Evolutionary conservation across 2,888 invertebrate genomes (phyloP).

Genomic region (Eristalis pertinax): DNA sequence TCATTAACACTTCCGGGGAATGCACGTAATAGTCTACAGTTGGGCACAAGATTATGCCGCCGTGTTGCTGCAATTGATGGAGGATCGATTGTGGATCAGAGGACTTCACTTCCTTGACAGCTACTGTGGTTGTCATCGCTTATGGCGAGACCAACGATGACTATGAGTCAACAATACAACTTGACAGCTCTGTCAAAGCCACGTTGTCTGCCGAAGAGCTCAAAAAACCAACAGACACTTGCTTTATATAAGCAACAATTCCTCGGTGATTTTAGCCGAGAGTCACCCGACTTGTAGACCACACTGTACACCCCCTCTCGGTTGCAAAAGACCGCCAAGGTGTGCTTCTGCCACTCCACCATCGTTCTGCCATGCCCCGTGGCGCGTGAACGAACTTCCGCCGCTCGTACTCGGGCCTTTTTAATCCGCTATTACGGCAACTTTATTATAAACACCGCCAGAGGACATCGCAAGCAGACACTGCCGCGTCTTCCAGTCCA

Average conservation of each 20-base stretch:
- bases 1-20: neutral
- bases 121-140: too few species aligned
- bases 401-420: conserved; percentile 44
- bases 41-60: neutral
- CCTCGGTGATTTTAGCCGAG: too few species aligned
- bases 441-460: conserved; percentile 54
- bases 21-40: neutral
- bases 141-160: too few species aligned
- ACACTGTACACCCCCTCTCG: neutral
- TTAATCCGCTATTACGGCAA: conserved; percentile 27
- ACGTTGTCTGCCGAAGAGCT: too few species aligned
- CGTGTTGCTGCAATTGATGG: neutral
- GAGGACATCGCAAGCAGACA: conserved; percentile 39
- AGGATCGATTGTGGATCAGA: neutral
- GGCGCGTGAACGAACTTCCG: conserved; percentile 34
- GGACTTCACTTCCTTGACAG: too few species aligned
- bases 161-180: too few species aligned
- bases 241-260: too few species aligned
- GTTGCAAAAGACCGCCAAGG: neutral
- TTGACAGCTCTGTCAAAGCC: too few species aligned
- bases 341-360: neutral
- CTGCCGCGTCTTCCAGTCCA: neutral
- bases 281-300: neutral
- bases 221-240: too few species aligned
- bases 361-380: neutral